Base-by-base conservation (phyloP, 2,113 vertebrate species). In the Misgurnus mizolepis region DNA sequence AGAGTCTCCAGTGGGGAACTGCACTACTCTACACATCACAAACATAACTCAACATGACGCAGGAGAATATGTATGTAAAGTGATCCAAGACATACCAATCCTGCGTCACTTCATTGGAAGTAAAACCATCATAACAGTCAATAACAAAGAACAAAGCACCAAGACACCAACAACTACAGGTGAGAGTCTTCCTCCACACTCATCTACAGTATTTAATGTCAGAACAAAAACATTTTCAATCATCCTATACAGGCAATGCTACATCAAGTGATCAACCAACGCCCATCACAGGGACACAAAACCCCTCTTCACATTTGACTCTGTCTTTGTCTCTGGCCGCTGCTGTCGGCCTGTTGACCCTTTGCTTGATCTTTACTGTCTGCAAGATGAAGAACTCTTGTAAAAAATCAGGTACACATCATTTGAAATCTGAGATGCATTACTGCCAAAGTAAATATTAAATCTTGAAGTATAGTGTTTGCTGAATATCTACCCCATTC, bases 91-190 rank as follows among this genome's bases (percentile, higher is more conserved):
- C 55, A 49, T 81, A 8, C 82, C 82, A 14, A 0, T 0, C 0
- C 73, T 84, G n/a, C 0, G 0, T 0, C 0, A 6, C 0, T 0
- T 14, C 1, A 18, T 27, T 0, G 67, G 67, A 5, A 6, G 3
- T 1, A 34, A 41, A 40, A 83, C 82, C 2, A 17, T 0, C 0
- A 0, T 83, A 50, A 60, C 4, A 22, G 47, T 80, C 40, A 76
- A 3, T 17, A 34, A 47, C 3, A 5, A 15, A 39, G 3, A 58
- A 10, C 7, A 8, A 47, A 0, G 15, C 6, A 58, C 0, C 1
- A n/a, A 58, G 1, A 3, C 55, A 8, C 6, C 12, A 1, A 64
- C 22, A 43, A 58, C 22, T 11, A 18, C 3, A 47, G 43, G 72
- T 74, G 18, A 56, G 22, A 40, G 12, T 56, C 18, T 58, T 3